phyloP scores from a whole-genome alignment of 2,113 vertebrate genomes.

The Todiramphus saurophagus region DNA sequence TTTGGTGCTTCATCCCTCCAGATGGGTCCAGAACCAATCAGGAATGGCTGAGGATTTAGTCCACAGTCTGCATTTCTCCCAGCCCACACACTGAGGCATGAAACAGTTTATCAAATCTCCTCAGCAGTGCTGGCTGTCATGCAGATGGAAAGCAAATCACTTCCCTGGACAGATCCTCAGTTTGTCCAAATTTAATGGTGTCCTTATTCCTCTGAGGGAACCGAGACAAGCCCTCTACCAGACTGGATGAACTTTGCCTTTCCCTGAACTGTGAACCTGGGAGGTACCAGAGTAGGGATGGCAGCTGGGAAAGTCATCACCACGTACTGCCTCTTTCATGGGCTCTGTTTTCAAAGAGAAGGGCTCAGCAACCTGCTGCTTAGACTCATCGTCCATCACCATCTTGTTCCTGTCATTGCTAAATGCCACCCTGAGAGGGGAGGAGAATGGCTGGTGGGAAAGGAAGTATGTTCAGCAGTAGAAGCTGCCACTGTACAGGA shows the following conservation, averaged over 20 bases:
- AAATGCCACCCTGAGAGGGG: neutral
- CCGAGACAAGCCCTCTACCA: neutral
- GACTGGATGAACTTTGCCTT: neutral
- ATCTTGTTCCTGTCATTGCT: neutral
- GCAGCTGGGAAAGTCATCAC: neutral
- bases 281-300: neutral
- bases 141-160: neutral
- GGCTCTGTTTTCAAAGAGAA: neutral
- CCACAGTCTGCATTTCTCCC: neutral
- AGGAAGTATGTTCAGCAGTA: neutral
- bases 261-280: neutral
- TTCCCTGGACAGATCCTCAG: neutral
- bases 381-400: neutral
- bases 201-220: neutral
- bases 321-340: neutral
- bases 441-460: neutral
- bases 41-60: neutral
- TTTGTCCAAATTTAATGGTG: neutral
- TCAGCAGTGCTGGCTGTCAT: neutral
- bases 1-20: neutral
- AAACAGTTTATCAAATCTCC: neutral
- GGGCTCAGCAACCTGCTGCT: neutral
- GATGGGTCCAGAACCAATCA: neutral
- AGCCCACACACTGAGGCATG: rapidly evolving
- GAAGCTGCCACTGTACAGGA: neutral